Conservation (phyloP, 2,797 vertebrate species). For the Cheirogaleus major region DNA sequence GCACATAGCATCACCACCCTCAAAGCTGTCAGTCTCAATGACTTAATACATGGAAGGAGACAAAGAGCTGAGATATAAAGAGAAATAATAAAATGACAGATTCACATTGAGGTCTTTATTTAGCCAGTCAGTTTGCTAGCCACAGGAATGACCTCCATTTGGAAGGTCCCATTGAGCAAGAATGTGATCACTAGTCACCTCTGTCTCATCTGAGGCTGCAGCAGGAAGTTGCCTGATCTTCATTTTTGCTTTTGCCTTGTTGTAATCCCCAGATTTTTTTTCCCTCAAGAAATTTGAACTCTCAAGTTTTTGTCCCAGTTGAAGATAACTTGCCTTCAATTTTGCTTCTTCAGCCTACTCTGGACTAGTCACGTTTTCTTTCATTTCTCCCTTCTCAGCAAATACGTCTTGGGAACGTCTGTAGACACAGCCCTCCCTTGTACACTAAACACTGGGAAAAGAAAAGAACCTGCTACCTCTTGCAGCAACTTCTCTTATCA, state of each 20-base stretch:
- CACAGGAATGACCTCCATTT: slow-evolving; percentile 93
- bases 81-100: slow-evolving; percentile 82
- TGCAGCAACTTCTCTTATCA: neutral
- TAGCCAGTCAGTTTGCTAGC: slow-evolving; percentile 95
- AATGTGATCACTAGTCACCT: slow-evolving; percentile 96
- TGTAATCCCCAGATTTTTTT: slow-evolving; percentile 97
- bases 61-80: slow-evolving; percentile 80
- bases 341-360: slow-evolving; percentile 94
- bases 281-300: slow-evolving; percentile 95
- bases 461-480: neutral
- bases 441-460: neutral
- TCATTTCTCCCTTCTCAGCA: slow-evolving; percentile 86
- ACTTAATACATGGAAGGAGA: slow-evolving; percentile 87
- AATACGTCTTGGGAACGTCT: neutral
- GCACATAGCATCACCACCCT: slow-evolving; percentile 85
- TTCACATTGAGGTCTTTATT: slow-evolving; percentile 79
- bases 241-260: slow-evolving; percentile 96
- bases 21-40: slow-evolving; percentile 87
- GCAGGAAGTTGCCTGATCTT: slow-evolving; percentile 94
- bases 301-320: slow-evolving; percentile 93
- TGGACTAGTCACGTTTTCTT: slow-evolving; percentile 92
- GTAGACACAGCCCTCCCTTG: neutral
- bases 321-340: slow-evolving; percentile 93
- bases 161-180: slow-evolving; percentile 93
- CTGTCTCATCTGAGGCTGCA: slow-evolving; percentile 92